phyloP scores from a whole-genome alignment of 2,797 vertebrate genomes.

The Platalea minor region DNA sequence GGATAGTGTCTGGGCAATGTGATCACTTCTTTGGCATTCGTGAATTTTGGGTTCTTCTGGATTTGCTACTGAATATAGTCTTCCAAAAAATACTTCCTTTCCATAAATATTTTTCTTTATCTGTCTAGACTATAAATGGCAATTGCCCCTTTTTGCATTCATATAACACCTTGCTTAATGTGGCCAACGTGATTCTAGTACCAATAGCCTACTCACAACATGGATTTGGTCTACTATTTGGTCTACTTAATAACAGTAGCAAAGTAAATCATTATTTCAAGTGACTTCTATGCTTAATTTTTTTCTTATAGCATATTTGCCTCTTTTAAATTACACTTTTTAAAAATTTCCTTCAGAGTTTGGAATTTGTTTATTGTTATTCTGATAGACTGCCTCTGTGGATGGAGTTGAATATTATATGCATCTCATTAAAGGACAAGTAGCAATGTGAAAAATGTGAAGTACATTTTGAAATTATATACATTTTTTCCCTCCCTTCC shows the following conservation, averaged over 20 bases:
- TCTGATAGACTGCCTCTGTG: neutral
- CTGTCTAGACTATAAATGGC: neutral
- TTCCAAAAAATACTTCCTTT: neutral
- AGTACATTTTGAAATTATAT: neutral
- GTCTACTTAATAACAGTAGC: neutral
- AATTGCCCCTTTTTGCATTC: accelerated
- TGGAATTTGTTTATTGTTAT: neutral
- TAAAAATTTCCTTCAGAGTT: neutral
- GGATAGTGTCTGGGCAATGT: neutral
- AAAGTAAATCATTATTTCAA: neutral
- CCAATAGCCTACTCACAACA: neutral
- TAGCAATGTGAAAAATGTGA: neutral
- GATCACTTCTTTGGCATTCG: neutral
- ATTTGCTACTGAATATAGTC: neutral
- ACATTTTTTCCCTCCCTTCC: neutral
- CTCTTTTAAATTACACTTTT: neutral
- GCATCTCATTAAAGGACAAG: neutral
- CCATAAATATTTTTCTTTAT: neutral
- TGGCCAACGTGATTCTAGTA: neutral
- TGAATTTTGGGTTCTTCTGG: neutral
- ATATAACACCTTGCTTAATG: neutral
- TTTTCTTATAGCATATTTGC: neutral
- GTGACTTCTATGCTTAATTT: neutral
- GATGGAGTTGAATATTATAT: neutral
- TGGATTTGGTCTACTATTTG: neutral